A percentile compares a stretch with the other conserved stretches of the same genome.
Conservation (phyloP, 2,888 invertebrate genomes). For the Apotomis betuletana region DNA sequence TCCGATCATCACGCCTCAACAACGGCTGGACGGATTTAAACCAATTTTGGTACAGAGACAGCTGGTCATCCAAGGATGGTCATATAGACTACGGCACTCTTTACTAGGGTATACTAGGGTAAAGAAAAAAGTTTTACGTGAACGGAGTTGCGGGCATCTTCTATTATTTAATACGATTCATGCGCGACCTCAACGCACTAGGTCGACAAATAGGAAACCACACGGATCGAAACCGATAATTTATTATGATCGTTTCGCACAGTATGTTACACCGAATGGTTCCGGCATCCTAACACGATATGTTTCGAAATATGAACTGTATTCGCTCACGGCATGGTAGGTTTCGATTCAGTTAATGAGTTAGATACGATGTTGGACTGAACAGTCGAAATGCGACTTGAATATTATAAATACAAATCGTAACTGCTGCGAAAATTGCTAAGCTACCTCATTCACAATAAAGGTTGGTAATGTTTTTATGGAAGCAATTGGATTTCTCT, state of each 20-base stretch:
- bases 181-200: constrained; percentile 28
- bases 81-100: too few species aligned
- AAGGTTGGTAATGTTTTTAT: neutral
- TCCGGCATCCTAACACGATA: neutral
- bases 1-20: too few species aligned
- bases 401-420: neutral
- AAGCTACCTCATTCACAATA: neutral
- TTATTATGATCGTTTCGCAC: constrained; percentile 28
- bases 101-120: too few species aligned
- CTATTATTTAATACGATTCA: too few species aligned
- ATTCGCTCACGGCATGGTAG: neutral
- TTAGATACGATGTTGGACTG: constrained; percentile 11
- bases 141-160: too few species aligned
- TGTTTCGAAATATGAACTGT: constrained; percentile 19
- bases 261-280: constrained; percentile 16
- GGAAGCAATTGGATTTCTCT: neutral
- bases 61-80: too few species aligned
- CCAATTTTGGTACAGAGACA: too few species aligned
- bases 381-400: neutral
- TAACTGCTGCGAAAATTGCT: constrained; percentile 4
- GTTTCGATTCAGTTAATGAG: neutral
- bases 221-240: constrained; percentile 28
- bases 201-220: constrained; percentile 41
- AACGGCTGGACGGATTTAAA: too few species aligned
- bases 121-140: too few species aligned